Evolutionary conservation across 1,140 invertebrate species (phyloP).

Genomic region (Drosophila micromelanica): DNA sequence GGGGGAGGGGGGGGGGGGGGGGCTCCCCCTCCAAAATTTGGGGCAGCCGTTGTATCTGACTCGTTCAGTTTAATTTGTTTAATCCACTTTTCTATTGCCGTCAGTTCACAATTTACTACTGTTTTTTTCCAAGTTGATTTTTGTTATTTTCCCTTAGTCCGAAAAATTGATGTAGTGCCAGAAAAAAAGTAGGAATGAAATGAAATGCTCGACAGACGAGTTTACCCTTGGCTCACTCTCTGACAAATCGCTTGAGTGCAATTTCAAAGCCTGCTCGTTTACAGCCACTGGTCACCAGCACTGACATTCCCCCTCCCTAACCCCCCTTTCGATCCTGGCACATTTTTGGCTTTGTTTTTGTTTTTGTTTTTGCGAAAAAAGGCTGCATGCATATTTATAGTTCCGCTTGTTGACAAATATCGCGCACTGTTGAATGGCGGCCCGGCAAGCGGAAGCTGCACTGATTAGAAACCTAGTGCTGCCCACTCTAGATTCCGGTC

Average conservation of each 20-base stretch:
- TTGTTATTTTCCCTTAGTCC: constrained; percentile 39
- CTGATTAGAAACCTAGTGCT: constrained; percentile 78
- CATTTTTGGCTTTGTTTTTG: background rate
- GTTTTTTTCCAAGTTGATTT: constrained; percentile 22
- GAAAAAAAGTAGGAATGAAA: constrained; percentile 61
- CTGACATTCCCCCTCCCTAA: background rate
- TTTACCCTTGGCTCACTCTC: constrained; percentile 24
- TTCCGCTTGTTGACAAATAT: constrained; percentile 82
- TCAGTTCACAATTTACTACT: constrained; percentile 39
- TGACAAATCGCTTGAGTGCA: constrained; percentile 53
- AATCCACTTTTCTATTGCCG: constrained; percentile 41
- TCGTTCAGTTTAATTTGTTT: constrained; percentile 25
- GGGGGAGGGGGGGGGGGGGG: too few relatives aligned
- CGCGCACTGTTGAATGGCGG: constrained; percentile 72
- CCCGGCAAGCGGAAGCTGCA: constrained; percentile 67
- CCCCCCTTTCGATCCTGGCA: background rate
- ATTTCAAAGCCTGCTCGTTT: constrained; percentile 59
- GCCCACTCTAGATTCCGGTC: constrained; percentile 47
- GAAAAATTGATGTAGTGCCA: constrained; percentile 54
- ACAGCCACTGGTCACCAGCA: background rate
- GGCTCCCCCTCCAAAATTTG: constrained; percentile 37
- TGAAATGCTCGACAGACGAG: constrained; percentile 45
- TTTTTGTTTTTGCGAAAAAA: constrained; percentile 5
- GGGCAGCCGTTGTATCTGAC: constrained; percentile 25
- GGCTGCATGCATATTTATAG: constrained; percentile 76